A percentile compares a stretch with the other conserved stretches of the same genome.
phyloP scores from a whole-genome alignment of 2,888 invertebrate genomes.

The Philonicus albiceps region DNA sequence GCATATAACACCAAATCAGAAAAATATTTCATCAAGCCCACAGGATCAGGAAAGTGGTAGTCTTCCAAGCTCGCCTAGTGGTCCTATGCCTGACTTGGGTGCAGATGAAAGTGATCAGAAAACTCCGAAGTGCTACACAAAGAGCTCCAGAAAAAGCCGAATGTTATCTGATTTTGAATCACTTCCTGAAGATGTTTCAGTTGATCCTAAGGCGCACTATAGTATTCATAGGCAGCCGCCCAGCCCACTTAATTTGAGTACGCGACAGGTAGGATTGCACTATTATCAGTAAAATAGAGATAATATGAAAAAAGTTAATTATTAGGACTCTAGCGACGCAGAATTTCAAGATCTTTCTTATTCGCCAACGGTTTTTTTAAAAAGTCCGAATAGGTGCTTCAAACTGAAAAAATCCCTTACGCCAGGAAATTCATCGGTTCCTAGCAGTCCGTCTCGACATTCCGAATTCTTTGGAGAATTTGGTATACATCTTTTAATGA shows the following conservation, averaged over 20 bases:
- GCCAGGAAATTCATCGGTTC: conserved; percentile 68
- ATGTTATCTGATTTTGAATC: conserved; percentile 59
- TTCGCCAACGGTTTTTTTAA: conserved; percentile 65
- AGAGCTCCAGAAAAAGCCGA: conserved; percentile 51
- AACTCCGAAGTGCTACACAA: conserved; percentile 45
- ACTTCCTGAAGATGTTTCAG: conserved; percentile 60
- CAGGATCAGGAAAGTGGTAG: background rate
- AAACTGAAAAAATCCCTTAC: conserved; percentile 74
- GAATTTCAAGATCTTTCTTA: conserved; percentile 56
- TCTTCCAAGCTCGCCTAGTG: conserved; percentile 45
- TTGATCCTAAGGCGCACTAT: conserved; percentile 54
- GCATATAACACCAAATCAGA: conserved; percentile 44
- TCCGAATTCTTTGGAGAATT: conserved; percentile 73
- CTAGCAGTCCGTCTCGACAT: conserved; percentile 73
- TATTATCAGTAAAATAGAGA: background rate
- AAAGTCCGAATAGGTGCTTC: conserved; percentile 57
- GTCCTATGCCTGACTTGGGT: background rate
- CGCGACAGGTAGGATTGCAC: conserved; percentile 54
- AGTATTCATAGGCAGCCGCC: conserved; percentile 57
- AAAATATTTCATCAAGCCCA: conserved; percentile 26
- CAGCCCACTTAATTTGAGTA: conserved; percentile 59
- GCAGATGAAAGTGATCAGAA: conserved; percentile 46
- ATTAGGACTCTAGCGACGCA: conserved; percentile 58
- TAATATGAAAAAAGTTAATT: conserved; percentile 40
- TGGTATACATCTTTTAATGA: conserved; percentile 60